Percentiles rank a stretch among this genome's conserved stretches.
phyloP scores from a whole-genome alignment of 2,113 vertebrate species.

The Garra rufa region DNA sequence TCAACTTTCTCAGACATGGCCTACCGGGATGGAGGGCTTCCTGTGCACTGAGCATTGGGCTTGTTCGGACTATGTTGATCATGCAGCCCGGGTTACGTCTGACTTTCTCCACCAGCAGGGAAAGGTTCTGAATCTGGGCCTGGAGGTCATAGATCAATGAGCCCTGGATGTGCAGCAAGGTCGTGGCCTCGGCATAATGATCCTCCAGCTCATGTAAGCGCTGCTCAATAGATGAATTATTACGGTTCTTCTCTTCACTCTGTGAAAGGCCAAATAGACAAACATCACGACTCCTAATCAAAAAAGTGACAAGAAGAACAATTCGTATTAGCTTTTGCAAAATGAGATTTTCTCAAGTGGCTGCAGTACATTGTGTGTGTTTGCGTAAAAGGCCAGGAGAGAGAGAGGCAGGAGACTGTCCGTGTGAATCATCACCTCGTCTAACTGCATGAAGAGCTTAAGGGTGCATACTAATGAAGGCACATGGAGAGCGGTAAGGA shows the following conservation, averaged over 20 bases:
- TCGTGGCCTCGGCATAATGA: conserved; percentile 75
- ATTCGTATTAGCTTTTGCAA: neutral
- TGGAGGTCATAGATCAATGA: conserved; percentile 82
- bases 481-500: conserved; percentile 64
- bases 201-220: conserved; percentile 80
- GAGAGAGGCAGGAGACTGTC: neutral
- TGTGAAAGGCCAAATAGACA: conserved; percentile 29
- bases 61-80: conserved; percentile 69
- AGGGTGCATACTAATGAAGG: conserved; percentile 58
- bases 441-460: conserved; percentile 54
- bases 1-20: neutral
- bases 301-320: neutral
- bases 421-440: conserved; percentile 27
- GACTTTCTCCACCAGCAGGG: conserved; percentile 74
- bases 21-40: conserved; percentile 76
- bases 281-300: conserved; percentile 5
- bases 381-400: neutral
- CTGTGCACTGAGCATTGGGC: conserved; percentile 70
- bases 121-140: conserved; percentile 82
- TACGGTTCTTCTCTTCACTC: conserved; percentile 73
- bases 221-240: conserved; percentile 75
- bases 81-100: conserved; percentile 75
- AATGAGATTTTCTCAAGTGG: neutral
- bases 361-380: neutral
- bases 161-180: conserved; percentile 82